These are phyloP conservation scores for Epizoanthus ramosus DNA, from an alignment of 92 coral and sea anemone genomes.

Conservation along the genomic window DNA sequence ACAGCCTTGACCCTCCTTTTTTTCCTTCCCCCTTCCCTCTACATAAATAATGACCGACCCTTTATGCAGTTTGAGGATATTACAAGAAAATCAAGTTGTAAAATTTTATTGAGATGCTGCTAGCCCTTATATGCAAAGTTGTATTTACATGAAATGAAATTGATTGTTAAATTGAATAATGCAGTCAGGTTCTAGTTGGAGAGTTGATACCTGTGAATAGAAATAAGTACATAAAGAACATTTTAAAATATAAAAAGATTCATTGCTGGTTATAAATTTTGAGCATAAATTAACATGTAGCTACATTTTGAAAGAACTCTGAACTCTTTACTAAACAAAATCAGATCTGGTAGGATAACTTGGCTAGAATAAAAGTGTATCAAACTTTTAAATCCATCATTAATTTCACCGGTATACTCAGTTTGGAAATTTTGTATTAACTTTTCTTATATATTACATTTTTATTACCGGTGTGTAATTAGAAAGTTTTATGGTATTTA, in stretches of 20 bases:
- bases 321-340: background rate
- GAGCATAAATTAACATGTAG: background rate
- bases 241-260: constrained; percentile 5
- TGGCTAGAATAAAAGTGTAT: constrained; percentile 16
- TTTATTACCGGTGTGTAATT: constrained; percentile 26
- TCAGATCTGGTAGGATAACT: constrained; percentile 2
- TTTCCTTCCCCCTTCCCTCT: too few species aligned
- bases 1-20: too few species aligned
- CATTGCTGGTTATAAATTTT: constrained; percentile 8
- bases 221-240: constrained; percentile 8
- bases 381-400: constrained; percentile 9
- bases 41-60: too few species aligned
- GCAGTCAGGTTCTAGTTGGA: constrained; percentile 15
- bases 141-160: constrained; percentile 23
- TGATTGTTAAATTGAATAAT: constrained; percentile 19
- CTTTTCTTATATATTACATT: constrained; percentile 27
- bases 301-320: constrained; percentile 19
- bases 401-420: constrained; percentile 5
- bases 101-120: too few species aligned
- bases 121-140: background rate
- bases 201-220: constrained; percentile 3
- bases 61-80: too few species aligned
- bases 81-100: too few species aligned
- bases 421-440: constrained; percentile 3
- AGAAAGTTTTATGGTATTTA: constrained; percentile 26